A percentile compares a stretch with the other conserved stretches of the same genome.
Conservation (phyloP, 2,888 invertebrate genomes). For the Hydrotaea diabolus region DNA sequence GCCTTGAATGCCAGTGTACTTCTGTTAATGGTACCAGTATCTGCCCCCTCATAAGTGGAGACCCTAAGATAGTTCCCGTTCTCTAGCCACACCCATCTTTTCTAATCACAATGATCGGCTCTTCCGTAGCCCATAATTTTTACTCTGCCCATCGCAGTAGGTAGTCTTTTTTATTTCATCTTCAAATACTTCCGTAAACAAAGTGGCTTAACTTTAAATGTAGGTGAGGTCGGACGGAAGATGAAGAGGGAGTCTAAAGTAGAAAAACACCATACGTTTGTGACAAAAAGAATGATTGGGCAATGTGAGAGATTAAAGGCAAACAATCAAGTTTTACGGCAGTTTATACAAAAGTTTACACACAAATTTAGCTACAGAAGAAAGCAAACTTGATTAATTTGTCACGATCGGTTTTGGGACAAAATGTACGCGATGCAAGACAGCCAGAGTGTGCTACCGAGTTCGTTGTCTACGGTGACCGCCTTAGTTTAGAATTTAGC, state of each 20-base stretch:
- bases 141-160: not conserved
- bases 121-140: too few species aligned
- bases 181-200: slow-evolving; percentile 12
- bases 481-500: not conserved
- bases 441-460: not conserved
- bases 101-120: too few species aligned
- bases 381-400: not conserved
- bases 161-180: not conserved
- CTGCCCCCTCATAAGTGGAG: too few species aligned
- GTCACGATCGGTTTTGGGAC: not conserved
- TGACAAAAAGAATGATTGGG: not conserved
- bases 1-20: too few species aligned
- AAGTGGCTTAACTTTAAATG: not conserved
- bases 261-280: not conserved
- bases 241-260: not conserved
- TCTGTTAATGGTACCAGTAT: too few species aligned
- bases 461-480: not conserved
- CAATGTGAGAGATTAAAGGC: not conserved
- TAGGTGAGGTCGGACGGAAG: not conserved
- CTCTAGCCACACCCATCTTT: too few species aligned
- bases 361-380: not conserved
- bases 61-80: too few species aligned
- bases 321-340: not conserved
- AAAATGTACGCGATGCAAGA: not conserved
- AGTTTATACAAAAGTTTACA: not conserved